phyloP scores from a whole-genome alignment of 2,113 vertebrate genomes.

The Larimichthys crocea region DNA sequence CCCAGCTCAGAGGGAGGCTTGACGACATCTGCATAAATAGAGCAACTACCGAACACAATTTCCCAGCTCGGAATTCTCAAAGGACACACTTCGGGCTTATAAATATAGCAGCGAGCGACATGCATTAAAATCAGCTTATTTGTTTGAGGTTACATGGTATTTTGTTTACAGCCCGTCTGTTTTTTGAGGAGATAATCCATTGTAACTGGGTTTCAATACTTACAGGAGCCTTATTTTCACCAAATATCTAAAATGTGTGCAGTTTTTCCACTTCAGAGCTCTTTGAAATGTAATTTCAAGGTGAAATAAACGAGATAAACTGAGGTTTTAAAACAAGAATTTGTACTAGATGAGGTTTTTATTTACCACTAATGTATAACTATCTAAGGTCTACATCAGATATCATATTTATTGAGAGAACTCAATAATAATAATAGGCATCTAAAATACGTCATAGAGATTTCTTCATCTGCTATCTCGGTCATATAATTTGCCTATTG shows the following conservation, averaged over 20 bases:
- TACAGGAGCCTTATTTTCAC: background rate
- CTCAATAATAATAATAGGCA: background rate
- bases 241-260: background rate
- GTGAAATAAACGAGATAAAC: background rate
- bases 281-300: background rate
- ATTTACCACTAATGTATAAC: background rate
- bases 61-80: slow-evolving; percentile 38
- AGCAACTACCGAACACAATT: slow-evolving; percentile 51
- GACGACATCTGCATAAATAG: slow-evolving; percentile 67
- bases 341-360: background rate
- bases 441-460: background rate
- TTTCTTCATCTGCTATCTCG: background rate
- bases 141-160: slow-evolving; percentile 37
- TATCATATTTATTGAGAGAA: background rate
- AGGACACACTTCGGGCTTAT: slow-evolving; percentile 42
- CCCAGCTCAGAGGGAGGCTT: slow-evolving; percentile 52
- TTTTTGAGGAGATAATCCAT: slow-evolving; percentile 1
- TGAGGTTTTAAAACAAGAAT: background rate
- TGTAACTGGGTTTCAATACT: background rate
- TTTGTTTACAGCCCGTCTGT: background rate
- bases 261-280: background rate
- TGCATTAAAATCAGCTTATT: slow-evolving; percentile 58
- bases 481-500: background rate
- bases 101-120: slow-evolving; percentile 53
- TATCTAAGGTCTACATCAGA: too few relatives aligned